Base-by-base conservation (phyloP, 1,140 invertebrate genomes). In the Zaprionus taronus region DNA sequence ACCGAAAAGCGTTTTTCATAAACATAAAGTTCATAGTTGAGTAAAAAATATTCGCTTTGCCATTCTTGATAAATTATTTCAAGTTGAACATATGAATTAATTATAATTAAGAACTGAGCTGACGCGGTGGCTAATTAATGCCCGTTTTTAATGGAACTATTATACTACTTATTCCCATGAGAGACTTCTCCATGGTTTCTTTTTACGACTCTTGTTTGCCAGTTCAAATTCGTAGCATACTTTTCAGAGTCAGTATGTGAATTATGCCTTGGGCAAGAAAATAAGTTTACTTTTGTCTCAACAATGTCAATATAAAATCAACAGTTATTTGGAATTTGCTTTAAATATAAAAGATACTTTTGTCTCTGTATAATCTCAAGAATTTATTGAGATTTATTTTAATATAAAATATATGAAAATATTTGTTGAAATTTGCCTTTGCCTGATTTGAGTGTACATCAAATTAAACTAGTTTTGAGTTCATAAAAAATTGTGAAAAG, bases 51-150 rank as follows among this genome's bases (percentile, higher is more conserved):
- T 17, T 17, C n/a, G 41, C 41, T 47, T 9, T n/a, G 17, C n/a
- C 2, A 47, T 47, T 47, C 1, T 9, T 47, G 41, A 47, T 47
- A 47, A 47, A 47, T 47, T 47, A 67, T 67, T 51, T 41, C n/a
- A 58, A 11, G 63, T 31, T 31, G 26, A 41, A 17, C 64, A 60
- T 60, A 28, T 53, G 47, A 31, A 56, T 68, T 60, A 55, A 49
- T 24, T 44, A n/a, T 60, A 73, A 68, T 72, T 67, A 67, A 61
- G 28, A 34, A 64, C 17, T 20, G 22, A 68, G 47, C 34, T 58
- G 53, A 34, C 24, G 47, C 22, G 24, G 12, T 20, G 26, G 55
- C 34, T 66, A 64, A 53, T 53, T 56, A 41, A 66, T 66, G 51
- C 15, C 9, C 11, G 15, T 26, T 12, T 51, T 44, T 28, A 3